Percentiles rank a stretch among this genome's conserved stretches.
These are phyloP conservation scores for Psittacula derbiana DNA, from an alignment of 2,797 vertebrate genomes.

Conservation along the genomic window DNA sequence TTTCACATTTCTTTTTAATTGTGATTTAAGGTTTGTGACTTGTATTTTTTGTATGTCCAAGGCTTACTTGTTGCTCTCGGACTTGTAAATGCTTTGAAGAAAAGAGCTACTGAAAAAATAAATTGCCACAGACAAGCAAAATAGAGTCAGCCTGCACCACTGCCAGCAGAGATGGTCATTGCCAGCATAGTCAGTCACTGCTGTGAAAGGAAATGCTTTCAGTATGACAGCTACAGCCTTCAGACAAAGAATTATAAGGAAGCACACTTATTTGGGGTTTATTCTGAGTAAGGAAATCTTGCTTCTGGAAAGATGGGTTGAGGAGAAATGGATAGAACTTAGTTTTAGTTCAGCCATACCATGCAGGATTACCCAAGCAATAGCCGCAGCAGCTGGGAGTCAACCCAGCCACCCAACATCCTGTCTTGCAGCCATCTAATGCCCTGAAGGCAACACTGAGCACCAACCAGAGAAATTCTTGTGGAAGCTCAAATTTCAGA, in stretches of 20 bases:
- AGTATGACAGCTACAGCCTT: background rate
- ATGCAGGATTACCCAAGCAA: background rate
- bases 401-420: background rate
- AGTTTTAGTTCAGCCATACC: background rate
- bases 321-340: background rate
- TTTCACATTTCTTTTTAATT: background rate
- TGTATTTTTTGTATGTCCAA: background rate
- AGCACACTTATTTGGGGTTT: background rate
- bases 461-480: constrained; percentile 26
- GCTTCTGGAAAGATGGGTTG: constrained; percentile 8
- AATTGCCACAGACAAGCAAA: background rate
- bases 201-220: constrained; percentile 4
- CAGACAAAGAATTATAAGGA: background rate
- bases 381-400: background rate
- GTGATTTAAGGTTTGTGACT: background rate
- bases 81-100: background rate
- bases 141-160: background rate
- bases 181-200: background rate
- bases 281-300: background rate
- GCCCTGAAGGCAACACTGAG: background rate
- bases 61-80: background rate
- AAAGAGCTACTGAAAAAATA: background rate
- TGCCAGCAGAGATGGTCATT: background rate
- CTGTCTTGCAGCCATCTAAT: background rate
- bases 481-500: constrained; percentile 52